Evolutionary conservation across 2,888 invertebrate genomes (phyloP).

Genomic region (Octonoba sinensis): DNA sequence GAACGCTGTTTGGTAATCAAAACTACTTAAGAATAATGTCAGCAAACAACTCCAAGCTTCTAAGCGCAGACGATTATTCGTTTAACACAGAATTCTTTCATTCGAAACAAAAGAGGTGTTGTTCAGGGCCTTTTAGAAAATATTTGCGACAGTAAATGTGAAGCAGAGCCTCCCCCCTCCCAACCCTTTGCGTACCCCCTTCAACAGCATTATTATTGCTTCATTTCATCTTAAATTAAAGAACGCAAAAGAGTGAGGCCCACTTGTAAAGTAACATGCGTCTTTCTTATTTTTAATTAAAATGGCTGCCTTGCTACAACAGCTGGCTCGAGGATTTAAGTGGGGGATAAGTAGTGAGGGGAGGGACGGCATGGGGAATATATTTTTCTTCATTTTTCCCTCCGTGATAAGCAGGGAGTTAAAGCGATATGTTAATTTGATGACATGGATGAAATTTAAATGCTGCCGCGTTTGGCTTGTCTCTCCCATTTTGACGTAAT

Average conservation of each 20-base stretch:
- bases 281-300: constrained; percentile 65
- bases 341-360: constrained; percentile 9
- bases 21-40: constrained; percentile 64
- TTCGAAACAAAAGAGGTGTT: constrained; percentile 60
- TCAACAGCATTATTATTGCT: constrained; percentile 61
- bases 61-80: constrained; percentile 51
- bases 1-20: constrained; percentile 56
- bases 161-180: constrained; percentile 18
- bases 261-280: constrained; percentile 61
- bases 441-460: constrained; percentile 64
- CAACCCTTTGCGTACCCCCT: background rate
- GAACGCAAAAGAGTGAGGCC: constrained; percentile 46
- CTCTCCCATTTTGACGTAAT: constrained; percentile 57
- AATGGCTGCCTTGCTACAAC: constrained; percentile 33
- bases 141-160: constrained; percentile 53
- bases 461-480: constrained; percentile 38
- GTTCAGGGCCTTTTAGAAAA: constrained; percentile 59
- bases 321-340: constrained; percentile 52
- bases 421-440: constrained; percentile 64
- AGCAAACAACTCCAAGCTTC: constrained; percentile 48
- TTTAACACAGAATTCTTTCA: constrained; percentile 64
- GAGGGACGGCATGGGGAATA: background rate
- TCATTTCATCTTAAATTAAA: constrained; percentile 64
- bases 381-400: constrained; percentile 1
- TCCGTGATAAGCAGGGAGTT: constrained; percentile 15